Evolutionary conservation across 2,113 vertebrate genomes (phyloP), one percentile per base, ranked within the genome.

Genomic region (Heliornis fulica): DNA sequence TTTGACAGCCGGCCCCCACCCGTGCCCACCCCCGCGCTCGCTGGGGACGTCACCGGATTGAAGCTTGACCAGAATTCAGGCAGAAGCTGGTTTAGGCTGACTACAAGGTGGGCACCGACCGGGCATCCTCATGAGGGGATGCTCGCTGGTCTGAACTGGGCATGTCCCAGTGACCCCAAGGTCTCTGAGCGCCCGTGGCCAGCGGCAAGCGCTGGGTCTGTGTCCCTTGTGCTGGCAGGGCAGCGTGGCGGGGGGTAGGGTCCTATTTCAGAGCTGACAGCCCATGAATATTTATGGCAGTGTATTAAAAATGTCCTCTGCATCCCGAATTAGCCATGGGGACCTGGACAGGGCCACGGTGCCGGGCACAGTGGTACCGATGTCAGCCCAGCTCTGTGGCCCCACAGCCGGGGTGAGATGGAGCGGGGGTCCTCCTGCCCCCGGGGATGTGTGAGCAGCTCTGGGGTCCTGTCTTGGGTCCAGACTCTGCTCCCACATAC

Each of bases 231-330:
- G 46, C 59, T 92, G 72, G 87, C 61, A 57, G 70, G 76, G 92
- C 60, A 74, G 60, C 4, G 6, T 3, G 3, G 71, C 2, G 19
- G 13, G 74, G 87, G 54, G 74, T 71, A 69, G 83, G 56, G 63
- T 95, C 68, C 66, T 97, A 97, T 85, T 92, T 95, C 94, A 95
- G 11, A 29, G 66, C 90, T 96, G 96, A 87, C 95, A 96, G 90
- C 1, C 85, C 36, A 80, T 97, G 54, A 95, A 92, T 97, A 97
- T 97, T 97, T 93, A 97, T 96, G 89, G 71, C 50, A 77, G 90
- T 32, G 3, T 48, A 87, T 96, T 97, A 96, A 95, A 96, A 93
- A 94, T 51, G 95, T 86, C 92, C 71, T 34, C 80, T 29, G 28
- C 85, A 87, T 96, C 85, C 76, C 94, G 60, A 89, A 97, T 97